These are phyloP conservation scores for Paramisgurnus dabryanus DNA, from an alignment of 2,113 vertebrate genomes.

Conservation along the genomic window DNA sequence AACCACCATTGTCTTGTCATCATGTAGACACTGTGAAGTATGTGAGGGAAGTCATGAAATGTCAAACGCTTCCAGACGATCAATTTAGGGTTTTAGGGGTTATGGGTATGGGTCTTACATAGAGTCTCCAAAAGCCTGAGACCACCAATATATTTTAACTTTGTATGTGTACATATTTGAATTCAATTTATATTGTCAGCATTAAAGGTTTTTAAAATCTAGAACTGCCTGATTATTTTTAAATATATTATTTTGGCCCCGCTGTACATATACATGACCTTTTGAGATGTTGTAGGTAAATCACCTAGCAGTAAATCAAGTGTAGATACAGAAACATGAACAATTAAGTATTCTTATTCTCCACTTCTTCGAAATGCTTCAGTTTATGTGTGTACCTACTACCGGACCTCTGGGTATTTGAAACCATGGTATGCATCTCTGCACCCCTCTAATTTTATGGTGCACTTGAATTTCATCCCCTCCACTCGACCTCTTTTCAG, in stretches of 20 bases:
- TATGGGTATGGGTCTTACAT: background rate
- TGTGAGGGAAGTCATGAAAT: conserved; percentile 9
- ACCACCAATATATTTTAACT: too few relatives aligned
- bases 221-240: background rate
- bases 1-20: background rate
- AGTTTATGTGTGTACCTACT: conserved; percentile 37
- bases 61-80: background rate
- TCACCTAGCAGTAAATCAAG: background rate
- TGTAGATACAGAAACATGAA: background rate
- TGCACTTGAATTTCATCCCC: conserved; percentile 69
- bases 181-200: too few relatives aligned
- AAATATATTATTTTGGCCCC: background rate
- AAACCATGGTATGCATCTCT: conserved; percentile 64
- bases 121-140: too few relatives aligned
- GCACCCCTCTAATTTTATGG: conserved; percentile 71
- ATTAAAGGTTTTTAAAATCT: too few relatives aligned
- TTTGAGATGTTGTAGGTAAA: background rate
- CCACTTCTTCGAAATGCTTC: conserved; percentile 2
- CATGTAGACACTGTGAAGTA: conserved; percentile 7
- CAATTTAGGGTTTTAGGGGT: background rate
- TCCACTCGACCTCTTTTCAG: conserved; percentile 52
- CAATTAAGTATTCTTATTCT: background rate
- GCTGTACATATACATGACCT: background rate
- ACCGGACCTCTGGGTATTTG: conserved; percentile 61
- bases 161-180: too few relatives aligned